Evolutionary conservation across 2,113 vertebrate species (phyloP).

Genomic region (Papio anubis): DNA sequence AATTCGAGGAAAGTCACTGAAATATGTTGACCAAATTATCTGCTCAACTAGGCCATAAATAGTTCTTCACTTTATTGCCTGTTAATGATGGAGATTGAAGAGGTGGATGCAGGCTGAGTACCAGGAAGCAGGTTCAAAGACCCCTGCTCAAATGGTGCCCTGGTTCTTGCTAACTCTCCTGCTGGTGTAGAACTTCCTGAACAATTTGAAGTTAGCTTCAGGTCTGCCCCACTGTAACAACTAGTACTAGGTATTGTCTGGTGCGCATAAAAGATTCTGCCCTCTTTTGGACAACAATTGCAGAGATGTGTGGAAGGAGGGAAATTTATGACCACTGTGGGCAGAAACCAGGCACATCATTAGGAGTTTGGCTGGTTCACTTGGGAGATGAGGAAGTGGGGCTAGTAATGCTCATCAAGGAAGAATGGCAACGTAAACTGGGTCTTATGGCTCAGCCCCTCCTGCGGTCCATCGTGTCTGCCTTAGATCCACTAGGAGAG

Average conservation of each 20-base stretch:
- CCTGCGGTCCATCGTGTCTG: background rate
- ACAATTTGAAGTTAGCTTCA: background rate
- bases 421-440: background rate
- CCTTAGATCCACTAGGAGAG: background rate
- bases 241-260: background rate
- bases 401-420: background rate
- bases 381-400: background rate
- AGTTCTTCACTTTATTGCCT: background rate
- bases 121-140: background rate
- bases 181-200: background rate
- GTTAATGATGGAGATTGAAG: background rate
- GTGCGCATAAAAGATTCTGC: background rate
- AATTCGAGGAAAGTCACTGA: background rate
- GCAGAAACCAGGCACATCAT: conserved; percentile 1
- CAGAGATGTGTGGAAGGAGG: background rate
- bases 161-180: background rate
- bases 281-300: background rate
- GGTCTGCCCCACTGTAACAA: background rate
- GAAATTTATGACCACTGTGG: background rate
- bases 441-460: background rate
- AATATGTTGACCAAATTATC: background rate
- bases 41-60: background rate
- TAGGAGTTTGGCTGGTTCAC: background rate
- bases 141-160: background rate
- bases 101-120: background rate